These are phyloP conservation scores for Chaunax sp. DNA, from an alignment of 2,797 vertebrate species.

Conservation along the genomic window DNA sequence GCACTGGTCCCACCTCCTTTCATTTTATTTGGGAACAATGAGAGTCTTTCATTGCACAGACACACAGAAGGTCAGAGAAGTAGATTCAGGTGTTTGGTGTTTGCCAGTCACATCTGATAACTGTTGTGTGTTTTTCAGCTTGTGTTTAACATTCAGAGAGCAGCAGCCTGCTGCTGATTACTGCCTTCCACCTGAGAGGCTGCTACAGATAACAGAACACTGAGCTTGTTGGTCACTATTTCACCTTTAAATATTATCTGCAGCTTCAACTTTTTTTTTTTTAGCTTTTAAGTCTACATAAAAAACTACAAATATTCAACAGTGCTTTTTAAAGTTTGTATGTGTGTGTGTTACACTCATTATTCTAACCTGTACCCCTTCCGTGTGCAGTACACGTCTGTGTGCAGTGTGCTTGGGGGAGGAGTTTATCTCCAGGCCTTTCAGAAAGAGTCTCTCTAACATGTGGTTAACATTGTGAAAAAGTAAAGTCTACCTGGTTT, in stretches of 20 bases:
- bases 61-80: conserved; percentile 8
- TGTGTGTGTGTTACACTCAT: no score
- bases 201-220: not conserved
- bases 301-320: no score
- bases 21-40: conserved; percentile 36
- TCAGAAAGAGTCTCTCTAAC: no score
- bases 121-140: conserved; percentile 8
- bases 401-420: no score
- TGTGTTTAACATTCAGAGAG: conserved; percentile 18
- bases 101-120: conserved; percentile 28
- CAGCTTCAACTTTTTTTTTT: not conserved
- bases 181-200: not conserved
- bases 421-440: no score
- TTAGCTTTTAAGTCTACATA: not conserved
- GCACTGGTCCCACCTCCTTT: no score
- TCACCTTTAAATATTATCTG: not conserved
- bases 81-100: conserved; percentile 21
- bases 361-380: no score
- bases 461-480: no score
- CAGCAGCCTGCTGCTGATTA: not conserved
- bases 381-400: no score
- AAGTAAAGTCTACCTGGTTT: no score
- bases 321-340: no score
- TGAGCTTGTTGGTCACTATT: not conserved
- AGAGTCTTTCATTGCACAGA: conserved; percentile 23